Conservation (phyloP, 2,888 invertebrate genomes). For the Linnaemya vulpina region DNA sequence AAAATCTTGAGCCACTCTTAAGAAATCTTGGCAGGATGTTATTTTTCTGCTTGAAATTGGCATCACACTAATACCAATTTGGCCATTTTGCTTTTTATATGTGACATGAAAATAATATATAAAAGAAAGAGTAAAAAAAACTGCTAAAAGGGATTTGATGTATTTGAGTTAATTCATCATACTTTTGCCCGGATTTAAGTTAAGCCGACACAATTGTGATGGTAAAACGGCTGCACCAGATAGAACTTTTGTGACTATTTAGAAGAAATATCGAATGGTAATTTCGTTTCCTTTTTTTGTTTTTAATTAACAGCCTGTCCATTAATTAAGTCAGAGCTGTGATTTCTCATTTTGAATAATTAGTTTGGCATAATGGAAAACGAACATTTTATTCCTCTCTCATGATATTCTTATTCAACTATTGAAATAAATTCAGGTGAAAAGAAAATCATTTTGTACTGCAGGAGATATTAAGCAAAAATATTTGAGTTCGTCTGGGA, state of each 20-base stretch:
- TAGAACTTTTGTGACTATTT: neutral
- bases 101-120: neutral
- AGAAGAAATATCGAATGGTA: neutral
- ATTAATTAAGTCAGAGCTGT: too few species aligned
- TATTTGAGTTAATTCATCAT: conserved; percentile 28
- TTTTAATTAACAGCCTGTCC: too few species aligned
- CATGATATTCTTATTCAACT: too few species aligned
- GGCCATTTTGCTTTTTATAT: neutral
- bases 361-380: too few species aligned
- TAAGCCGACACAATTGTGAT: neutral
- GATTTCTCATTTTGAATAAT: too few species aligned
- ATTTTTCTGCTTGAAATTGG: neutral
- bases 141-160: conserved; percentile 28
- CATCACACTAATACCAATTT: neutral
- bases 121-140: neutral
- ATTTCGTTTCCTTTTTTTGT: too few species aligned
- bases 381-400: too few species aligned
- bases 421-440: too few species aligned
- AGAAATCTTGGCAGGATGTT: neutral
- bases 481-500: too few species aligned
- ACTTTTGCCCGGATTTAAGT: neutral
- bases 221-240: neutral
- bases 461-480: too few species aligned
- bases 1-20: neutral
- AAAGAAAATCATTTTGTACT: too few species aligned